Conservation (phyloP, 2,113 vertebrate genomes). For the Salminus brasiliensis region DNA sequence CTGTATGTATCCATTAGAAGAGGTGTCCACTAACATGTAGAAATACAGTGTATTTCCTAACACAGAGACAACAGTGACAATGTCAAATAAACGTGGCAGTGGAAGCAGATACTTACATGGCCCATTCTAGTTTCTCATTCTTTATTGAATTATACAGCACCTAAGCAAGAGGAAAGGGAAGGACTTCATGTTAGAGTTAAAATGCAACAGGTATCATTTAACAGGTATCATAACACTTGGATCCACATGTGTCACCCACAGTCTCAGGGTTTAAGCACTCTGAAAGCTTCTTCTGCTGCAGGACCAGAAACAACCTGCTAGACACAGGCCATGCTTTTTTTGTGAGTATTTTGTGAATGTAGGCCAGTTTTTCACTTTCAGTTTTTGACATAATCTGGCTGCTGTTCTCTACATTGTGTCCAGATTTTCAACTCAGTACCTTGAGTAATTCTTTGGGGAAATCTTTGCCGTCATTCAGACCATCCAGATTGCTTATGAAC, state of each 20-base stretch:
- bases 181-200: conserved; percentile 1
- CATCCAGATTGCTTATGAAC: conserved; percentile 93
- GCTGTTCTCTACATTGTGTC: too few relatives aligned
- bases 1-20: too few relatives aligned
- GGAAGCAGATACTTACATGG: conserved; percentile 86
- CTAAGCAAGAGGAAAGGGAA: conserved; percentile 70
- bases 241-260: background rate
- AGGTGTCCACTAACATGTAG: too few relatives aligned
- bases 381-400: too few relatives aligned
- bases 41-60: background rate
- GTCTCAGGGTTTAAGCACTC: background rate
- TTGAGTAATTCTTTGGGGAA: conserved; percentile 95
- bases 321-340: background rate
- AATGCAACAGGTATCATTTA: background rate
- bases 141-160: conserved; percentile 96
- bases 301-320: background rate
- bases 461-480: conserved; percentile 91
- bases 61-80: background rate
- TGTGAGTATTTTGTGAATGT: too few relatives aligned
- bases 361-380: too few relatives aligned
- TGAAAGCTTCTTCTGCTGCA: background rate
- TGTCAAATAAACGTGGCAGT: background rate
- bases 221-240: too few relatives aligned
- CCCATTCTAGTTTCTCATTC: conserved; percentile 98
- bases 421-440: conserved; percentile 70